A percentile compares a stretch with the other conserved stretches of the same genome.
Conservation (phyloP, 2,113 vertebrate species). For the Candoia aspera region DNA sequence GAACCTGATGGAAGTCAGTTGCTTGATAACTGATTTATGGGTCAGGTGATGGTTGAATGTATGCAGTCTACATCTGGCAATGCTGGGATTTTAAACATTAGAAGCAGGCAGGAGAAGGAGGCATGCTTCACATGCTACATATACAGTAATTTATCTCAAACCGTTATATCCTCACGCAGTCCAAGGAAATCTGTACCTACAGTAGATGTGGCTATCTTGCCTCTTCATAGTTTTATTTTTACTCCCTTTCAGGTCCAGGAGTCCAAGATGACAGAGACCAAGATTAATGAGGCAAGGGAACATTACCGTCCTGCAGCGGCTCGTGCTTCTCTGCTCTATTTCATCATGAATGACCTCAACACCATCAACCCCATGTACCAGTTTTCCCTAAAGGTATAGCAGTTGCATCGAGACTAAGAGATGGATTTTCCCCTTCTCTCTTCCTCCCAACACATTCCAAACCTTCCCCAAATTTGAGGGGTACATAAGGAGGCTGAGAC, state of each 20-base stretch:
- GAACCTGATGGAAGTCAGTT: not conserved
- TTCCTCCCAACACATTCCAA: not conserved
- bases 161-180: not conserved
- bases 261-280: constrained; percentile 85
- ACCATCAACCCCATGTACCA: constrained; percentile 96
- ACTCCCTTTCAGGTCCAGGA: constrained; percentile 86
- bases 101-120: not conserved
- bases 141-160: not conserved
- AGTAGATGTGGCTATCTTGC: not conserved
- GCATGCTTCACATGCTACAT: not conserved
- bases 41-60: not conserved
- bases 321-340: constrained; percentile 90
- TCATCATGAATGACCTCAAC: constrained; percentile 91
- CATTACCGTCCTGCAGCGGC: constrained; percentile 85
- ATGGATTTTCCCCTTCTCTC: not conserved
- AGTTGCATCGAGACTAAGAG: not conserved
- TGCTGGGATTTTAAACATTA: not conserved
- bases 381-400: constrained; percentile 88
- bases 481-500: not conserved
- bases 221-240: not conserved
- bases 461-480: not conserved
- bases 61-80: not conserved
- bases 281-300: constrained; percentile 91
- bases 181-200: not conserved
- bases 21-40: not conserved